A percentile compares a stretch with the other conserved stretches of the same genome.
Conservation (phyloP, 2,113 vertebrate species). For the Phainopepla nitens region DNA sequence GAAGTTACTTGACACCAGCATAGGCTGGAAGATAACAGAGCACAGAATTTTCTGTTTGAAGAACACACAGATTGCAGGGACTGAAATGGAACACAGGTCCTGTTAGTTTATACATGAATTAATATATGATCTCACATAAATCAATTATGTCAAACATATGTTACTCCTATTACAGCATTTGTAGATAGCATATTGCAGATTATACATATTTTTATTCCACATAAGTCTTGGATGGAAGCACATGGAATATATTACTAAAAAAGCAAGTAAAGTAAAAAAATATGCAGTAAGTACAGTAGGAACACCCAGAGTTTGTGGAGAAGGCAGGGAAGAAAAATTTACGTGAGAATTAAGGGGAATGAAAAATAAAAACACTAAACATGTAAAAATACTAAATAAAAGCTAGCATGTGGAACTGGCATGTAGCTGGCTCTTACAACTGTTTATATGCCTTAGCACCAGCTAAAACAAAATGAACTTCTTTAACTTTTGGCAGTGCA, state of each 20-base stretch:
- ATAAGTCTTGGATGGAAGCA: neutral
- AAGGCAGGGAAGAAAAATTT: neutral
- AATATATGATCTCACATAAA: neutral
- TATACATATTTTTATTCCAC: conserved; percentile 11
- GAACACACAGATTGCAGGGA: neutral
- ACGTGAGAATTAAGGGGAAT: neutral
- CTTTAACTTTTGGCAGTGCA: neutral
- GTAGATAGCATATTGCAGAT: conserved; percentile 12
- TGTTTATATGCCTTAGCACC: neutral
- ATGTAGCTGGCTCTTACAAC: neutral
- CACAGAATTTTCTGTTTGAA: neutral
- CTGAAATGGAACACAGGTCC: neutral
- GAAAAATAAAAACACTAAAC: neutral
- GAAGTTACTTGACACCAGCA: neutral
- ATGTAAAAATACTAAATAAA: neutral
- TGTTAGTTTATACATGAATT: neutral
- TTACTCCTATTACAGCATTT: neutral
- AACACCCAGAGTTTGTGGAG: neutral
- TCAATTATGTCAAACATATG: conserved; percentile 31
- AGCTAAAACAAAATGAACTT: neutral
- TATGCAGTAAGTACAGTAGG: neutral
- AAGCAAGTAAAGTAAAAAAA: neutral
- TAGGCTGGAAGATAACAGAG: neutral
- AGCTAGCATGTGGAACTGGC: neutral
- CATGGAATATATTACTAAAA: neutral